Conservation (phyloP, 1,140 invertebrate species). For the Bathynomus jamesi region DNA sequence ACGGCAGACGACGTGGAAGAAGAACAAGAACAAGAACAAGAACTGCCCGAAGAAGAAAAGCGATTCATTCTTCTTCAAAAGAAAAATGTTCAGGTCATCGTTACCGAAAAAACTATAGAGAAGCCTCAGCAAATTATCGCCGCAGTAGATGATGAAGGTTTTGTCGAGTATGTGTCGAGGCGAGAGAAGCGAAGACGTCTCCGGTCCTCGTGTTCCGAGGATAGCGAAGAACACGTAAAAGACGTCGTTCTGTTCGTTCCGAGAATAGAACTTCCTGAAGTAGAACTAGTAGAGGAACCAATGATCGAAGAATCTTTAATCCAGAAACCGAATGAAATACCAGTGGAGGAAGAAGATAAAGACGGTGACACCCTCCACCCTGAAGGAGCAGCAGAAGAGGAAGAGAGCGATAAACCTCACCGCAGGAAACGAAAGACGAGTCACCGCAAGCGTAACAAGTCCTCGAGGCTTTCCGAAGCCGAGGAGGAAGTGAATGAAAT, state of each 20-base stretch:
- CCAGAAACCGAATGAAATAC: not conserved
- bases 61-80: slow-evolving; percentile 23
- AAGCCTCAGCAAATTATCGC: too few species aligned
- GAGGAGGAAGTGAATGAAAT: slow-evolving; percentile 36
- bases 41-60: slow-evolving; percentile 22
- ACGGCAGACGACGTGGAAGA: slow-evolving; percentile 14
- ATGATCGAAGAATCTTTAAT: slow-evolving; percentile 25
- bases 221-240: slow-evolving; percentile 24
- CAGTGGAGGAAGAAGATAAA: slow-evolving; percentile 5
- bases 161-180: slow-evolving; percentile 30
- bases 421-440: slow-evolving; percentile 2
- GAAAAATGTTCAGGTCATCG: slow-evolving; percentile 28
- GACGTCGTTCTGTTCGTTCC: slow-evolving; percentile 32
- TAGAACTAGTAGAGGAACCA: too few species aligned
- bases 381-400: not conserved
- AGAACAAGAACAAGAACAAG: too few species aligned
- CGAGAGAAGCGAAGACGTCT: slow-evolving; percentile 34
- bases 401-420: not conserved
- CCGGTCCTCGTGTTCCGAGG: slow-evolving; percentile 37
- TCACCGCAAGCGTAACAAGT: slow-evolving; percentile 16
- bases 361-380: not conserved
- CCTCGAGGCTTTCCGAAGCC: too few species aligned
- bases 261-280: slow-evolving; percentile 25
- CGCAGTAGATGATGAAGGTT: slow-evolving; percentile 34
- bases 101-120: too few species aligned